Evolutionary conservation across 2,113 vertebrate species (phyloP).

Genomic region (Anarrhichthys ocellatus): DNA sequence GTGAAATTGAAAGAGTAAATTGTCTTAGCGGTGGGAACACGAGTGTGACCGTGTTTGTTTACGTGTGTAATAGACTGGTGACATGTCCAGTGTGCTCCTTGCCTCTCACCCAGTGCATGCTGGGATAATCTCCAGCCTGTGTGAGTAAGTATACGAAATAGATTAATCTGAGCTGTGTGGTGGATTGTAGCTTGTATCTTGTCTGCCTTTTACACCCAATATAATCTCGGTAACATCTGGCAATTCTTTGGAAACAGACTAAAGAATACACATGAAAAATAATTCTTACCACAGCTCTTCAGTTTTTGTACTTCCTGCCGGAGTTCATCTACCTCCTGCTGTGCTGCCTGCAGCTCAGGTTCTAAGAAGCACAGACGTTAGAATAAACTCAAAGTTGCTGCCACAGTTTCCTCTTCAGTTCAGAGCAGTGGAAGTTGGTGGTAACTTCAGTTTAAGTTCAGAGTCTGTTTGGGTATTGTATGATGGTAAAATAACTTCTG

Average conservation of each 20-base stretch:
- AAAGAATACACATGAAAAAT: background rate
- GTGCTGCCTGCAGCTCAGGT: conserved; percentile 73
- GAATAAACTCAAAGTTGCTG: conserved; percentile 1
- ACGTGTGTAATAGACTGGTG: background rate
- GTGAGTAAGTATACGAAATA: background rate
- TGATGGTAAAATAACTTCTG: background rate
- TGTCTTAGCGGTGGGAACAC: background rate
- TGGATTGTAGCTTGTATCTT: background rate
- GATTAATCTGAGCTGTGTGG: background rate
- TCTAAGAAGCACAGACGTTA: conserved; percentile 65
- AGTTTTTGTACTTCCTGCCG: conserved; percentile 74
- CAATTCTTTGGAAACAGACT: conserved; percentile 1
- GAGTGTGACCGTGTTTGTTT: background rate
- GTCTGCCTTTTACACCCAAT: background rate
- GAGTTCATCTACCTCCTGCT: conserved; percentile 73
- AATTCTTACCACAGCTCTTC: conserved; percentile 77
- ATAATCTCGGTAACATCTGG: background rate
- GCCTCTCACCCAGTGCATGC: background rate
- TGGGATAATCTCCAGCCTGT: conserved; percentile 10
- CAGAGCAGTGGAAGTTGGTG: background rate
- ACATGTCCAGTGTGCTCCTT: background rate
- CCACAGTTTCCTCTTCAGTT: background rate
- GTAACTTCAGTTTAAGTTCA: conserved; percentile 5
- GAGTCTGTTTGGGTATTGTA: conserved; percentile 2
- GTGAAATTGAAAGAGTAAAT: background rate